Conservation (phyloP, 92 coral and sea anemone species). For the Bergia puertoricense region DNA sequence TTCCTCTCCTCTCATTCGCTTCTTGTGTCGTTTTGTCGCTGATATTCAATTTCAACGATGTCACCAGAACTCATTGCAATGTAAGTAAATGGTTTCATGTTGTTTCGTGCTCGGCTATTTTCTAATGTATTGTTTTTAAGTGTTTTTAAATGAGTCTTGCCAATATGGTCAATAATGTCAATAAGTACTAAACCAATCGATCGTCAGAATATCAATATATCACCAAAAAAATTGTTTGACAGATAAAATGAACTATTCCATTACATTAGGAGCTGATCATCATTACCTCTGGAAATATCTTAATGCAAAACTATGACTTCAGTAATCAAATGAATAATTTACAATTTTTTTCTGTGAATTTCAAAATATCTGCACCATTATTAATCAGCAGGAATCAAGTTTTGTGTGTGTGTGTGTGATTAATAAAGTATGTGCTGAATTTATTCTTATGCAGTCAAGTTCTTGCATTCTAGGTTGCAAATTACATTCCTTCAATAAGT, state of each 20-base stretch:
- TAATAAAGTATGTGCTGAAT: no score
- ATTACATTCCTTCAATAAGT: slow-evolving; percentile 95
- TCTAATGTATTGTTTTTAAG: neutral
- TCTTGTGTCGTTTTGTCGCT: slow-evolving; percentile 74
- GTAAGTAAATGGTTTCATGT: slow-evolving; percentile 54
- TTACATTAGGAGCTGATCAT: no score
- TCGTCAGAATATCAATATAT: no score
- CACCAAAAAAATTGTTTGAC: no score
- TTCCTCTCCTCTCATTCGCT: slow-evolving; percentile 68
- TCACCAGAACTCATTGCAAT: slow-evolving; percentile 77
- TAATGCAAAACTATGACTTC: no score
- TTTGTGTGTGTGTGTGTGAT: no score
- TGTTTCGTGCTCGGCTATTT: neutral
- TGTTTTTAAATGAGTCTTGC: neutral
- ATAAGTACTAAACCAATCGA: no score
- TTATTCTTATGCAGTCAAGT: neutral
- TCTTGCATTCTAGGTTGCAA: slow-evolving; percentile 71
- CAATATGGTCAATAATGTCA: no score
- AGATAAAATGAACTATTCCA: no score
- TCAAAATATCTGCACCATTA: neutral
- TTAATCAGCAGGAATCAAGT: neutral
- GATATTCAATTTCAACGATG: slow-evolving; percentile 74
- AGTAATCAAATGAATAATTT: no score
- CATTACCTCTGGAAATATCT: no score
- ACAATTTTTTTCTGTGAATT: no score